Evolutionary conservation across 2,888 invertebrate genomes (phyloP).

Genomic region (Erpobdella octoculata): DNA sequence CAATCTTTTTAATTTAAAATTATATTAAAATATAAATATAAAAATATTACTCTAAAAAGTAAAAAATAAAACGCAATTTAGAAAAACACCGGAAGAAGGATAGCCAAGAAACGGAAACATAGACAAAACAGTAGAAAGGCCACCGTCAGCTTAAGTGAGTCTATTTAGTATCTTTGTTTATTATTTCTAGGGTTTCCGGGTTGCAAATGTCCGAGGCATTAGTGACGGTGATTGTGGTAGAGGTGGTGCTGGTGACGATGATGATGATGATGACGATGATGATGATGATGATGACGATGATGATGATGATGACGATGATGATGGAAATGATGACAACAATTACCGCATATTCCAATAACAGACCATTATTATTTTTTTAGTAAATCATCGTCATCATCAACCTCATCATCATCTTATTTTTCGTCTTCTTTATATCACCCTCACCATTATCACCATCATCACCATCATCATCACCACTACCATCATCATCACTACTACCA

Average conservation of each 20-base stretch:
- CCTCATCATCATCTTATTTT: constrained; percentile 4
- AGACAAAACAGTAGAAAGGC: too few relatives aligned
- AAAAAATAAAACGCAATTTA: too few relatives aligned
- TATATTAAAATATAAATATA: too few relatives aligned
- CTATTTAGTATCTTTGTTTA: too few relatives aligned
- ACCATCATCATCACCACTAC: constrained; percentile 18
- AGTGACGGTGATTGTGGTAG: not conserved
- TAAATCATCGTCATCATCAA: constrained; percentile 13
- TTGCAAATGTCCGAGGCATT: not conserved
- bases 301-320: constrained; percentile 17
- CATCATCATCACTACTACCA: constrained; percentile 12
- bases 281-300: constrained; percentile 18
- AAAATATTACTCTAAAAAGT: too few relatives aligned
- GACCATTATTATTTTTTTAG: not conserved
- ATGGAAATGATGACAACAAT: constrained; percentile 4
- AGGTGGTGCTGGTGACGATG: constrained; percentile 6
- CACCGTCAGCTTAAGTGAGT: too few relatives aligned
- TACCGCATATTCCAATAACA: not conserved
- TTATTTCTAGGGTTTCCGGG: too few relatives aligned
- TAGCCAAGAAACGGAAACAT: too few relatives aligned
- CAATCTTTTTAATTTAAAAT: too few relatives aligned
- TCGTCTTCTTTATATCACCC: not conserved
- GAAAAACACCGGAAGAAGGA: too few relatives aligned
- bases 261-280: constrained; percentile 17
- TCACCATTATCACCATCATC: not conserved